These are phyloP conservation scores for Drosophila insularis DNA, from an alignment of 1,140 invertebrate genomes.

Conservation along the genomic window DNA sequence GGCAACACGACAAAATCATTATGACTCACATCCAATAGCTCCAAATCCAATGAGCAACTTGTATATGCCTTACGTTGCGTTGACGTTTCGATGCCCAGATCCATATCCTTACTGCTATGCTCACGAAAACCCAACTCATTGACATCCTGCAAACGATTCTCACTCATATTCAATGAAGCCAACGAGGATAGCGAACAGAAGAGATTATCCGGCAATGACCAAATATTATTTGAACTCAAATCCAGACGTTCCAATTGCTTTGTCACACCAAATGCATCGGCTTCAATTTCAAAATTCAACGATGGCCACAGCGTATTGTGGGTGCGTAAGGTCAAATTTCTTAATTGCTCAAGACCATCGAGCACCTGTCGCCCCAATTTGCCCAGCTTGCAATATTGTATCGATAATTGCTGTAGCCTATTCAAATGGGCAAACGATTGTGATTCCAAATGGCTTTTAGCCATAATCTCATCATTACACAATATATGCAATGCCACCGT, in stretches of 20 bases:
- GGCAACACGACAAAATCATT: slow-evolving; percentile 93
- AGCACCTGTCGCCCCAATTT: slow-evolving; percentile 89
- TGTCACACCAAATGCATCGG: slow-evolving; percentile 88
- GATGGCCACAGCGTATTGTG: slow-evolving; percentile 90
- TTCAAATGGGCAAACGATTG: slow-evolving; percentile 91
- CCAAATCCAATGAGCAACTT: slow-evolving; percentile 90
- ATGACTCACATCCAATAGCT: slow-evolving; percentile 91
- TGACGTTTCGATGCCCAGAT: slow-evolving; percentile 52
- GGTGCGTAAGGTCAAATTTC: slow-evolving; percentile 91
- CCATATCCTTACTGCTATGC: slow-evolving; percentile 76
- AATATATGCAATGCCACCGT: slow-evolving; percentile 90
- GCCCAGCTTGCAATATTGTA: slow-evolving; percentile 93
- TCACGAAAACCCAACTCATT: slow-evolving; percentile 90
- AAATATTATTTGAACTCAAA: slow-evolving; percentile 93
- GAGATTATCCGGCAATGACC: slow-evolving; percentile 91
- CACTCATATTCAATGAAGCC: slow-evolving; percentile 90
- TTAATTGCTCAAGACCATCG: slow-evolving; percentile 88
- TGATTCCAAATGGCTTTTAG: slow-evolving; percentile 88
- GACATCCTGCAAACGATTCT: slow-evolving; percentile 92
- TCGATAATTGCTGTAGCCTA: slow-evolving; percentile 89
- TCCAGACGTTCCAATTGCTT: slow-evolving; percentile 91
- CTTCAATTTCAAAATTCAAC: slow-evolving; percentile 90
- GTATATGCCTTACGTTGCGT: slow-evolving; percentile 52
- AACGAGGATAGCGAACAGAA: slow-evolving; percentile 92
- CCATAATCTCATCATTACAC: slow-evolving; percentile 90